Percentiles rank a stretch among this genome's conserved stretches.
Evolutionary conservation across 1,140 invertebrate species (phyloP).

Genomic region (Cylas formicarius): DNA sequence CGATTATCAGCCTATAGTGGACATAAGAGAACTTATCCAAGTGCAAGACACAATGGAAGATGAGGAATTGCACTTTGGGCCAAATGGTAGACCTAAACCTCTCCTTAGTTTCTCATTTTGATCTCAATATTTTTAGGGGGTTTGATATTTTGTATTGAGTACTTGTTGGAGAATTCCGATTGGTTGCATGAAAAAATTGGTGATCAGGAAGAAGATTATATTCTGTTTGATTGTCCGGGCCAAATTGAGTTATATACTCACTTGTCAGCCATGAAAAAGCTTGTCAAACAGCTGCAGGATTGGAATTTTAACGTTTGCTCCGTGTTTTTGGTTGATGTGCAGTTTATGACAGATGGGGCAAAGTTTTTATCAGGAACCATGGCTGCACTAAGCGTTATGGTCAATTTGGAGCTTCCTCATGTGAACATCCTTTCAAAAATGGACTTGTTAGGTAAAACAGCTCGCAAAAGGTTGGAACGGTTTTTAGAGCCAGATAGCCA

Average conservation of each 20-base stretch:
- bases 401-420: constrained; percentile 90
- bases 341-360: constrained; percentile 92
- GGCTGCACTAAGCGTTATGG: constrained; percentile 92
- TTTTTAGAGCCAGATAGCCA: constrained; percentile 81
- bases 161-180: constrained; percentile 81
- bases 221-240: constrained; percentile 98
- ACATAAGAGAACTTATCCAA: constrained; percentile 90
- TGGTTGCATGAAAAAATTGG: constrained; percentile 82
- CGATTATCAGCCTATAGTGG: constrained; percentile 78
- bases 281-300: constrained; percentile 74
- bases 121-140: constrained; percentile 46
- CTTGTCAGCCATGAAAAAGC: constrained; percentile 76
- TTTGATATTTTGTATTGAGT: constrained; percentile 94
- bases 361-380: constrained; percentile 95
- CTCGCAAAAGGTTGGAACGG: constrained; percentile 72
- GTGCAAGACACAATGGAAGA: constrained; percentile 97
- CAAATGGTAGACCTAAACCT: constrained; percentile 64
- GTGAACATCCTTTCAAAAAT: constrained; percentile 94
- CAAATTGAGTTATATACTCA: constrained; percentile 99
- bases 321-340: constrained; percentile 90
- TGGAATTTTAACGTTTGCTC: constrained; percentile 89
- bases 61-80: constrained; percentile 88
- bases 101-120: no score
- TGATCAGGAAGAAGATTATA: constrained; percentile 82
- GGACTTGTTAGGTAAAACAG: constrained; percentile 81